Percentiles rank a stretch among this genome's conserved stretches.
Evolutionary conservation across 2,797 vertebrate species (phyloP).

Genomic region (Phoeniculus purpureus): DNA sequence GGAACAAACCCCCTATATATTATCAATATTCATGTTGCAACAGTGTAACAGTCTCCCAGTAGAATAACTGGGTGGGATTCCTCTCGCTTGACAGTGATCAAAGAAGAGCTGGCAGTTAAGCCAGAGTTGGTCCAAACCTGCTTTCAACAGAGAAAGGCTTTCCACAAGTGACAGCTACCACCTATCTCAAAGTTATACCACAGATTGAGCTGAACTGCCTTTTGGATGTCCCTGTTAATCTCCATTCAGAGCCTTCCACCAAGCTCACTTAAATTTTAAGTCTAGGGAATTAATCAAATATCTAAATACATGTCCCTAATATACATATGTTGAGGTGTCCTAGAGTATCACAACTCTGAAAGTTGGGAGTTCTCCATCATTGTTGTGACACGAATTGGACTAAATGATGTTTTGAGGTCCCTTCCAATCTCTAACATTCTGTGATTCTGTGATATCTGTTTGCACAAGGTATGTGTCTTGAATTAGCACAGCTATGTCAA

Average conservation of each 20-base stretch:
- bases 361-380: not conserved
- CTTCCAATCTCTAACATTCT: too few relatives aligned
- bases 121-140: not conserved
- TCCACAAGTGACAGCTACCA: not conserved
- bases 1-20: not conserved
- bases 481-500: too few relatives aligned
- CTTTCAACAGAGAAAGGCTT: not conserved
- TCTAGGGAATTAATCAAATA: not conserved
- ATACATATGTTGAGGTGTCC: not conserved
- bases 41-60: fast-evolving
- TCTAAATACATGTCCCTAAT: not conserved
- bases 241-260: not conserved
- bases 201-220: not conserved
- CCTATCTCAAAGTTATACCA: not conserved
- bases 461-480: not conserved
- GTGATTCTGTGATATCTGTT: not conserved
- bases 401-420: too few relatives aligned
- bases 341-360: not conserved
- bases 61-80: not conserved
- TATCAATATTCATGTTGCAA: not conserved
- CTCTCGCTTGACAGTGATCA: not conserved
- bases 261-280: not conserved
- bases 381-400: not conserved
- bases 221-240: not conserved
- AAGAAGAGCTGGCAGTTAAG: not conserved